Base-by-base conservation (phyloP, 1,140 invertebrate species). In the Riptortus pedestris region DNA sequence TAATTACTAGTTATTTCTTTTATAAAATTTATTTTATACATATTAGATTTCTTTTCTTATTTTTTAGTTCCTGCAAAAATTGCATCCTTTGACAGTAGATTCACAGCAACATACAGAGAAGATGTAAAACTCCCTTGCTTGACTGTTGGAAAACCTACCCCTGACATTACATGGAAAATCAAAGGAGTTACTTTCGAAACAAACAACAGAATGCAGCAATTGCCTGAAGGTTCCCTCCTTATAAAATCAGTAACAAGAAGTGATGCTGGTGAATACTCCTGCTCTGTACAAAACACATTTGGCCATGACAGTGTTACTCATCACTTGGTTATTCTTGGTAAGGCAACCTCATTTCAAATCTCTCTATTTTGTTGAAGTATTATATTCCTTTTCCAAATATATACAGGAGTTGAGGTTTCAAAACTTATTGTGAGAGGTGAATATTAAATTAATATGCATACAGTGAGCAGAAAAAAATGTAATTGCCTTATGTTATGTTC, bases 221-320 rank as follows among this genome's bases (percentile, higher is more conserved):
- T 93, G 61, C 85, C 89, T 2, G 92, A 96, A 77, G 93, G 93
- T 29, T 92, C 90, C 0, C 77, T 98, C 1, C 83, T 91, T 62
- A 93, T 98, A 57, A 87, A 90, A 67, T 86, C 90, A 69, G 88
- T 96, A 0, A 87, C 88, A 55, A 81, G 90, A 57, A 85, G 88
- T 66, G 92, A 96, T 76, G 91, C 90, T 64, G 91, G 90, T 33
- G 88, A 93, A 75, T 93, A 93, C 71, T 85, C 87, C 0, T 97
- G 94, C 75, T 85, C 86, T 67, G 94, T 94, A 4, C 90, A 91
- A 73, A 97, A 96, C 76, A 85, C 88, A 14, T 93, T 91, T 74
- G 93, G 93, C 33, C 87, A 90, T 68, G 92, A 94, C 71, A 90
- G 86, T 22, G 91, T 94, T 45, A 94, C 91, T 4, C 92, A 96